Base-by-base conservation (phyloP, 2,113 vertebrate species). In the Sorex fumeus region DNA sequence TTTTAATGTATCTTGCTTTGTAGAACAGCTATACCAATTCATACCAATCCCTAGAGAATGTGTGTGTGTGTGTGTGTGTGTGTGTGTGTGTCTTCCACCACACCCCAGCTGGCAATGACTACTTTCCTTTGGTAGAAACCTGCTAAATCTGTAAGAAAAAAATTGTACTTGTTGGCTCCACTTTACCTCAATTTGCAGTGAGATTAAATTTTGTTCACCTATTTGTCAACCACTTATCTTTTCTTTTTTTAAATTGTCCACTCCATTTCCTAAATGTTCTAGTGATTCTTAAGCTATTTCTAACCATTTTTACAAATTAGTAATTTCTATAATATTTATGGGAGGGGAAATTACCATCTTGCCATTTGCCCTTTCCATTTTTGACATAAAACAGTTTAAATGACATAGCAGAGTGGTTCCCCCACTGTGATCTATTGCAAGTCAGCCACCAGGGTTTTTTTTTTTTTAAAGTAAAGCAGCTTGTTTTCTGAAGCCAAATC, bases 1-100 rank as follows among this genome's bases (percentile, higher is more conserved):
- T 60, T 94, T 92, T 90, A 84, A 69, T 67, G 21, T 77, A 34
- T 62, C 45, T 78, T 90, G 13, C 32, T 94, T 94, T 91, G 76
- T 62, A 89, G 69, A 94, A 84, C 60, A 43, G 12, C 32, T 91
- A 19, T 69, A 91, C 83, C 87, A 77, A 50, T 40, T 94, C 50
- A 90, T 36, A 92, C 1, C 84, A 57, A 77, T 72, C 76, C 25
- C 75, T 57, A 82, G 80, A 91, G 43, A 92, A 90, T 19, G 40
- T 40, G 40, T 40, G 40, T 40, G 40, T 40, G 40, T 40, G 40
- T 40, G 40, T 40, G 40, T 40, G 40, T 40, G 40, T 40, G 40
- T 40, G 40, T 40, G 11, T 8, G 80, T 71, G 8, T 88, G n/a
- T 67, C 76, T 92, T 70, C 57, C 30, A 84, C 84, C 57, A 62